Evolutionary conservation across 2,113 vertebrate species (phyloP), one percentile per base, ranked within the genome.

Genomic region (Poeciliopsis occidentalis): DNA sequence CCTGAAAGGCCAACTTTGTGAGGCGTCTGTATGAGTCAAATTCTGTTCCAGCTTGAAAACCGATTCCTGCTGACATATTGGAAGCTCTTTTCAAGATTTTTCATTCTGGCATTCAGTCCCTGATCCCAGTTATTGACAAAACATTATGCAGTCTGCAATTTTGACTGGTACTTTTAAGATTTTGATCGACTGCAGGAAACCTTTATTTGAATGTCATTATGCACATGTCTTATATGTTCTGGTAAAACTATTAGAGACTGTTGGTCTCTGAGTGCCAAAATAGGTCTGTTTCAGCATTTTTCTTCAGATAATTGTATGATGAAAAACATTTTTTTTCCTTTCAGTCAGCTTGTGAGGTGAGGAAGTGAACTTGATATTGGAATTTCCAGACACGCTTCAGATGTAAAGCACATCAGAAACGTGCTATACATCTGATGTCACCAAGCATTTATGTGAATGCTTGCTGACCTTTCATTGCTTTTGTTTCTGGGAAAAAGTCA

Each of bases 61-160:
- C 73, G 24, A 69, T 87, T 80, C 73, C 73, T 73, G 63, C 75
- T 83, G 88, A 89, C 83, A 87, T 76, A 87, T 83, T 90, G 89
- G 65, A 61, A 72, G 30, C 67, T 62, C 70, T 71, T 80, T 84
- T 79, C 66, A 83, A 85, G 63, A 60, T 4, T 12, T 79, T 78
- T 81, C 78, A 69, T 79, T 71, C 67, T 74, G 37, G 73, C 76
- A 76, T 87, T 88, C 75, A 76, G 80, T 71, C 79, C 63, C 71
- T 65, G 66, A 57, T 57, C 22, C 60, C 78, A 54, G 54, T 81
- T 71, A 83, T 37, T 37, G 10, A 37, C 67, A 90, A 79, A 19
- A 13, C 77, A 70, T 66, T 44, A 39, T 62, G 77, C 29, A 19
- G 27, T 63, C 73, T 81, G 75, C 70, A 72, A 81, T 87, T 80